Evolutionary conservation across 1,140 invertebrate species (phyloP), one percentile per base, ranked within the genome.

Genomic region (Amphibalanus amphitrite): DNA sequence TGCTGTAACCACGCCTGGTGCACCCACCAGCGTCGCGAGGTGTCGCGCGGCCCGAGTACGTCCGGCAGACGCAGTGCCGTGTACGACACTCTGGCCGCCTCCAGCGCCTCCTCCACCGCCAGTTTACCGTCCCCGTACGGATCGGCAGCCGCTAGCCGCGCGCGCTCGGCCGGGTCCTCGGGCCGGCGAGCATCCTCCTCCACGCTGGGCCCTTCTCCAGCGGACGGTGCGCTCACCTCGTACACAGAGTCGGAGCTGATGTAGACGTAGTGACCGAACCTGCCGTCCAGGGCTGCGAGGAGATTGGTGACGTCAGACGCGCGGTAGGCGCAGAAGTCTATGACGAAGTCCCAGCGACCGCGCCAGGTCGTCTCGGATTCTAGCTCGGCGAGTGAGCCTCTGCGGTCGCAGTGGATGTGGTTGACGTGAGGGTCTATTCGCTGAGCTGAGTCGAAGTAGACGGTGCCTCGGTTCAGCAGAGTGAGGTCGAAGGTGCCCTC

Each of bases 1-100:
- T 82, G 77, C 73, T 79, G 75, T 28, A 83, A 76, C 82, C 82
- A 83, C 59, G 82, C 67, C 71, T 83, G 82, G 75, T 83, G 83
- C 3, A 81, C 78, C 83, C 82, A 83, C 77, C 77, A 83, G 8
- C 83, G 73, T 70, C 81, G 77, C 0, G 82, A 83, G 33, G 78
- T 82, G 73, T 84, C 83, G 30, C 82, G 73, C 33, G 81, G 79
- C 29, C 83, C 83, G 33, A 84, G 75, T 0, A 84, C 82, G 74
- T 84, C 83, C 0, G 83, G 82, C 67, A 84, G 76, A 30, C 83
- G 76, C 3, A 84, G 74, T 28, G 81, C 77, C 23, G 84, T 59
- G 47, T 59, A 20, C 47, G 47, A 3, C 47, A 23, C 20, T 13
- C 47, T 20, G 1, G 47, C 13, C 6, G 47, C 26, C 13, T 25